These are phyloP conservation scores for Elanus axillaris DNA, from an alignment of 2,113 vertebrate genomes.

Conservation along the genomic window DNA sequence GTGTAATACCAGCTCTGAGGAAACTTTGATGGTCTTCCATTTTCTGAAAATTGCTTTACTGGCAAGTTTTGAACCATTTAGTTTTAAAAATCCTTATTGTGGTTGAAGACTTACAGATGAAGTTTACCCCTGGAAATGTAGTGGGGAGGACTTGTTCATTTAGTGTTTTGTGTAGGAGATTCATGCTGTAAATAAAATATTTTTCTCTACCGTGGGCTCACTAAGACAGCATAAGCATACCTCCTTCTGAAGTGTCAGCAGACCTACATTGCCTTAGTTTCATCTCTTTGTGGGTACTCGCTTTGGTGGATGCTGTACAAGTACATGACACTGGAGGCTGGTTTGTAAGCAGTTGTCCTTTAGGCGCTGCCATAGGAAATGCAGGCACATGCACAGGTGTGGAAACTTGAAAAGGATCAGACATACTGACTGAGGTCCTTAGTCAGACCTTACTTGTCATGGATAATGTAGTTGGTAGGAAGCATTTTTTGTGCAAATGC, in stretches of 20 bases:
- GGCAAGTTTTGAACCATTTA: not conserved
- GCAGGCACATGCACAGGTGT: not conserved
- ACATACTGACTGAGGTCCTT: not conserved
- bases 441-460: not conserved
- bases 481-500: not conserved
- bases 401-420: not conserved
- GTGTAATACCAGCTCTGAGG: not conserved
- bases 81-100: not conserved
- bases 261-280: not conserved
- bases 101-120: not conserved
- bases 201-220: not conserved
- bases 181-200: not conserved
- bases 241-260: not conserved
- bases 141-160: not conserved
- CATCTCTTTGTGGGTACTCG: not conserved
- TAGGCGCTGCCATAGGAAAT: not conserved
- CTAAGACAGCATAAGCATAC: not conserved
- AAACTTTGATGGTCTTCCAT: not conserved
- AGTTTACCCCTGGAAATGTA: not conserved
- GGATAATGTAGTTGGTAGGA: not conserved
- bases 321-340: fast-evolving
- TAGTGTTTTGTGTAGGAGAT: not conserved
- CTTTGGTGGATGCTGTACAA: not conserved
- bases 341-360: not conserved
- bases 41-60: not conserved